Percentiles rank a stretch among this genome's conserved stretches.
Evolutionary conservation across 2,888 invertebrate genomes (phyloP).

Genomic region (Brenthis hecate): DNA sequence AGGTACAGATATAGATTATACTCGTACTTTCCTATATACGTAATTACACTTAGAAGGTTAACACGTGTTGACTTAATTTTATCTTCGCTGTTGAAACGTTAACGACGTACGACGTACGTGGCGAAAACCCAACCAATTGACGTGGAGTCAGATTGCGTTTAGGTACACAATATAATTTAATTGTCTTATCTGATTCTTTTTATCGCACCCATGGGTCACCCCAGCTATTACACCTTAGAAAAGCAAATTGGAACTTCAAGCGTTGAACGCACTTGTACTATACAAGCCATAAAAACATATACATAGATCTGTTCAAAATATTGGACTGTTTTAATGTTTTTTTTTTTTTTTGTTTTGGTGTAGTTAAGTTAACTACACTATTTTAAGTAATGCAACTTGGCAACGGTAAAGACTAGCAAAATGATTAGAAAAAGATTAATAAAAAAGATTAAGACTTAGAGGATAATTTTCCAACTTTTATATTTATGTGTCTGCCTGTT

Average conservation of each 20-base stretch:
- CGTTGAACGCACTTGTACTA: not conserved
- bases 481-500: no score
- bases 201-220: constrained; percentile 27
- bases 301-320: no score
- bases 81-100: constrained; percentile 3
- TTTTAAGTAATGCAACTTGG: no score
- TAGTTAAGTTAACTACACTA: no score
- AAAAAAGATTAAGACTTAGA: no score
- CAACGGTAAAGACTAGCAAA: no score
- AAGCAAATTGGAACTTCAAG: not conserved
- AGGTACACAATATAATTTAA: constrained; percentile 40
- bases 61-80: constrained; percentile 8
- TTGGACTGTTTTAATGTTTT: no score
- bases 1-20: no score
- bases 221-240: constrained; percentile 18
- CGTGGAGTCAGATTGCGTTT: constrained; percentile 23
- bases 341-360: no score
- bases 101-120: constrained; percentile 7
- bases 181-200: constrained; percentile 38
- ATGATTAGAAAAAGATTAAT: no score
- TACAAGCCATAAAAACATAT: no score
- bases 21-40: not conserved
- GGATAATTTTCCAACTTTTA: no score
- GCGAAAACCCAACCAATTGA: constrained; percentile 20
- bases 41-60: not conserved